phyloP scores from a whole-genome alignment of 2,113 vertebrate species.

The Podilymbus podiceps region DNA sequence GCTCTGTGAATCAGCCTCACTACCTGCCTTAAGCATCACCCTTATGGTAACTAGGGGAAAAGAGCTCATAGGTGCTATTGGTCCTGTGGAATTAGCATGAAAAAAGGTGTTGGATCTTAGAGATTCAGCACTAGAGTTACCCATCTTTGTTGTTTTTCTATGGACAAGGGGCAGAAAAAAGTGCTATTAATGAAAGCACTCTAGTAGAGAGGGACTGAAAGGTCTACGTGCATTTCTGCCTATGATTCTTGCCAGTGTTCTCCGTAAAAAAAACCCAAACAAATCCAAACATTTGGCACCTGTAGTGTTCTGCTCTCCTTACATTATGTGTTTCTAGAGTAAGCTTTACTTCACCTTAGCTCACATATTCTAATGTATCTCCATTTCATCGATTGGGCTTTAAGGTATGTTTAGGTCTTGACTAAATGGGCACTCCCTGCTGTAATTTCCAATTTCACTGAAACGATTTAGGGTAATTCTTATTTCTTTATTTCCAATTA shows the following conservation, averaged over 20 bases:
- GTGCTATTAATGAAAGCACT: neutral
- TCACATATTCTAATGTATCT: neutral
- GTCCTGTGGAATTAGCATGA: neutral
- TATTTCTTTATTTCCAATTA: neutral
- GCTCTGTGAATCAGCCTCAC: neutral
- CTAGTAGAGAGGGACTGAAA: neutral
- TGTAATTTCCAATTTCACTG: neutral
- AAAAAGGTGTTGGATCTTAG: neutral
- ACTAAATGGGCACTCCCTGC: neutral
- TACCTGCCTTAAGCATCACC: neutral
- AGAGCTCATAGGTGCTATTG: neutral
- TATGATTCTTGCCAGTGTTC: neutral
- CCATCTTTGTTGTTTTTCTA: neutral
- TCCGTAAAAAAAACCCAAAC: neutral
- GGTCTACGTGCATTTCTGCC: neutral
- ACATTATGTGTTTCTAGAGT: neutral
- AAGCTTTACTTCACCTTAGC: neutral
- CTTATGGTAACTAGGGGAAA: neutral
- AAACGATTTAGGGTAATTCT: neutral
- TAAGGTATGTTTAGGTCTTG: neutral
- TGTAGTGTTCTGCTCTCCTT: accelerated
- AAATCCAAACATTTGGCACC: neutral
- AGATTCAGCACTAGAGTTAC: neutral
- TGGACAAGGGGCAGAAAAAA: neutral
- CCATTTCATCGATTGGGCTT: neutral